A percentile compares a stretch with the other conserved stretches of the same genome.
Evolutionary conservation across 2,797 vertebrate species (phyloP).

Genomic region (Xyrichtys novacula): DNA sequence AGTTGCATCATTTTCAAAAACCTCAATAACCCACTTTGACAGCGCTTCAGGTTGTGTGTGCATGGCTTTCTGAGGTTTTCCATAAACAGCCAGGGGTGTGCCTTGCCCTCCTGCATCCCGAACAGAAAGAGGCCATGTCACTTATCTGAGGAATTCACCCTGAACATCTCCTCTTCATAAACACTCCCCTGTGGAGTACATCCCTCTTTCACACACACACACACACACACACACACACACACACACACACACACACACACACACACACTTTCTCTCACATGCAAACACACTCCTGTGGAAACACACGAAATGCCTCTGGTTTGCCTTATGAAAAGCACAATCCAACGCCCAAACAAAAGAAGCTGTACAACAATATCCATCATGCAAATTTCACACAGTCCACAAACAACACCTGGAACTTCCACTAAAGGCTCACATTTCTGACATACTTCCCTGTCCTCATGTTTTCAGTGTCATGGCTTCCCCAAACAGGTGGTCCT

Average conservation of each 20-base stretch:
- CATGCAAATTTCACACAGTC: constrained; percentile 21
- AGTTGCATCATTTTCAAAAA: constrained; percentile 5
- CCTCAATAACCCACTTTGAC: constrained; percentile 11
- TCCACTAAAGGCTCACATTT: constrained; percentile 42
- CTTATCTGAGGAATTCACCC: constrained; percentile 81
- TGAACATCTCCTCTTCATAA: constrained; percentile 77
- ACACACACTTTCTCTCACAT: constrained; percentile 7
- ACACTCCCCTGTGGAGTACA: constrained; percentile 76
- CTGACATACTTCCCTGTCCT: constrained; percentile 52
- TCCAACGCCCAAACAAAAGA: constrained; percentile 38
- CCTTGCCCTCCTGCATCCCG: constrained; percentile 47
- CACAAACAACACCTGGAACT: constrained; percentile 44
- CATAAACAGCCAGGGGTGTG: constrained; percentile 49
- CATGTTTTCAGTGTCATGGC: constrained; percentile 50
- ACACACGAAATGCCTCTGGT: constrained; percentile 5
- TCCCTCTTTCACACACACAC: constrained; percentile 32
- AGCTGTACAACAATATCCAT: constrained; percentile 47
- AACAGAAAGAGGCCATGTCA: constrained; percentile 71
- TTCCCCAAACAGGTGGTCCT: constrained; percentile 64
- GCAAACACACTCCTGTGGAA: constrained; percentile 16
- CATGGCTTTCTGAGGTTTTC: constrained; percentile 49
- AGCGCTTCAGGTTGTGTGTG: constrained; percentile 5
- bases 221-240: constrained; percentile 11
- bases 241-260: background rate
- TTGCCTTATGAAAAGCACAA: constrained; percentile 49